Evolutionary conservation across 1,140 invertebrate species (phyloP).

Genomic region (Drosophila hydei): DNA sequence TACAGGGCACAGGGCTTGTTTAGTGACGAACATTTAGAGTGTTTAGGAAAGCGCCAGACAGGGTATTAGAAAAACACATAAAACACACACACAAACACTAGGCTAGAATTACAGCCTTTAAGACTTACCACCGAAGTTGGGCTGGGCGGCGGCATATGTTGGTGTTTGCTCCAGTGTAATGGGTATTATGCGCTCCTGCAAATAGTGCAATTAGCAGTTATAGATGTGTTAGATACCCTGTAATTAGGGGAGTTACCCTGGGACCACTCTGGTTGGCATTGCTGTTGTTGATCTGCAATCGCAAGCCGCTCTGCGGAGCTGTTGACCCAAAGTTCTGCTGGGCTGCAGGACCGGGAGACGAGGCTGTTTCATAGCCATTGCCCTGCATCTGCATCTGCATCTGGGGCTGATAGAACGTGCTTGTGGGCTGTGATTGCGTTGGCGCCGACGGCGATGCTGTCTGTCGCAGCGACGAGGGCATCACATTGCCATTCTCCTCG

Average conservation of each 20-base stretch:
- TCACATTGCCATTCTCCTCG: slow-evolving; percentile 76
- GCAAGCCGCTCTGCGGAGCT: slow-evolving; percentile 58
- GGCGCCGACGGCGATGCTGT: slow-evolving; percentile 16
- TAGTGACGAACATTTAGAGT: slow-evolving; percentile 72
- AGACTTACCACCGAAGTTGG: slow-evolving; percentile 76
- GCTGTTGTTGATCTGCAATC: slow-evolving; percentile 73
- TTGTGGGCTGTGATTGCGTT: slow-evolving; percentile 38
- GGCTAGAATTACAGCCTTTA: background rate
- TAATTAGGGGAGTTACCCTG: slow-evolving; percentile 47
- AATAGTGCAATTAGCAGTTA: background rate
- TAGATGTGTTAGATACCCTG: background rate
- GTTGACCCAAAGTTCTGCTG: slow-evolving; percentile 72
- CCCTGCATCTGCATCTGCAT: slow-evolving; percentile 36
- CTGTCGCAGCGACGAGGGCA: slow-evolving; percentile 71
- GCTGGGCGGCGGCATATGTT: slow-evolving; percentile 74
- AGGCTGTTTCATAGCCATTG: slow-evolving; percentile 52
- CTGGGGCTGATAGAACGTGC: slow-evolving; percentile 41
- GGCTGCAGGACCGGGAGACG: slow-evolving; percentile 11
- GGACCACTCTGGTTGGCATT: slow-evolving; percentile 67
- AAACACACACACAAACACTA: background rate
- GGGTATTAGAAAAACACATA: slow-evolving; percentile 25
- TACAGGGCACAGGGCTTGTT: slow-evolving; percentile 20
- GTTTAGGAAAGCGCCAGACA: slow-evolving; percentile 61
- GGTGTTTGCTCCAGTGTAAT: slow-evolving; percentile 84
- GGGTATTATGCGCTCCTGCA: slow-evolving; percentile 84